Evolutionary conservation across 2,888 invertebrate species (phyloP), one percentile per base, ranked within the genome.

Genomic region (Protodeltote pygarga): DNA sequence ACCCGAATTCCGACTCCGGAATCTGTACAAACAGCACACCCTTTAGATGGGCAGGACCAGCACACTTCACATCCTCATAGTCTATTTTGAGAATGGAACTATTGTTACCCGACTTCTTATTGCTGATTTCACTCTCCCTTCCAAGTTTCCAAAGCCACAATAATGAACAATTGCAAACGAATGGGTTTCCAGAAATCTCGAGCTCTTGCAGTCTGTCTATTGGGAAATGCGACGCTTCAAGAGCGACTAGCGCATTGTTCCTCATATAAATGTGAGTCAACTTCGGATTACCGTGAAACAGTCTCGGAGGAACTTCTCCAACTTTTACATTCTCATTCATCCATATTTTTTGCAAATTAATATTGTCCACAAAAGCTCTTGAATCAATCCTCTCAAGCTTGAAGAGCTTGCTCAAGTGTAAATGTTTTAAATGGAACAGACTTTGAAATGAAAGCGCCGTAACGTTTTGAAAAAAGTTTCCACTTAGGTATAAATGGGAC

Each of bases 141-240:
- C 86, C 88, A 29, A 97, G 92, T 75, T 95, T 95, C 96, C 97
- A 97, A 27, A 97, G 89, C 97, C 97, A 97, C 53, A 96, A 92
- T 49, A 97, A 87, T 35, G 97, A 97, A 79, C 97, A 97, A 84
- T 97, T 97, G 86, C 97, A 97, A 50, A 94, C 93, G 57, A 97
- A 93, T 0, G 97, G 97, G 88, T 97, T 97, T 17, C 96, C 96
- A 19, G 96, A 95, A 38, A 97, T 92, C 63, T 95, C 94, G 19
- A 97, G 89, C 49, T 94, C 94, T 75, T 94, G 93, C 65, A 97
- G 87, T 67, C 95, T 95, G 77, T 97, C 97, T 70, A 97, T 93
- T 17, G 97, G 97, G 74, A 97, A 96, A 81, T 96, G 96, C 16
- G 95, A 95, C 0, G 96, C 95, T 77, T 96, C 96, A 5, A 97